These are phyloP conservation scores for Montipora cactus DNA, from an alignment of 64 coral and sea anemone genomes.

Conservation along the genomic window DNA sequence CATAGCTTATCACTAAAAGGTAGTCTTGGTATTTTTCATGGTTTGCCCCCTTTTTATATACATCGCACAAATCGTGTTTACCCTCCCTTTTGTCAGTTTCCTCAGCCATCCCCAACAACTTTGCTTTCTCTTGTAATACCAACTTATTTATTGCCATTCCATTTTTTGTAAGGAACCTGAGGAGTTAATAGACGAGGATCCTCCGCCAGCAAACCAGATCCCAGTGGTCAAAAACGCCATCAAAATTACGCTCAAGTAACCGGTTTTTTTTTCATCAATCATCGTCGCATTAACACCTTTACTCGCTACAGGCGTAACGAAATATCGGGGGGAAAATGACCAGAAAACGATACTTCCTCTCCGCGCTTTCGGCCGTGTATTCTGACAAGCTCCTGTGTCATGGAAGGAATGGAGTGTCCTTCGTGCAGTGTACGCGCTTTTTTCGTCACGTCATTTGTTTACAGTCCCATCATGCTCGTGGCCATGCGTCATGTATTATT, in stretches of 20 bases:
- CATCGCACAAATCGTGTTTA: too few relatives aligned
- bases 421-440: background rate
- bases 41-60: too few relatives aligned
- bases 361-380: background rate
- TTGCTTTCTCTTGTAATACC: background rate
- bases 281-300: too few relatives aligned
- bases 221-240: slow-evolving; percentile 53
- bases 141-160: background rate
- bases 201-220: slow-evolving; percentile 36
- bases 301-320: too few relatives aligned
- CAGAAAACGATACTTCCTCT: background rate
- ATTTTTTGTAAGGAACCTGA: slow-evolving; percentile 45
- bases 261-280: too few relatives aligned
- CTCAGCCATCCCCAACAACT: too few relatives aligned
- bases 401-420: background rate
- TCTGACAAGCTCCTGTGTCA: background rate
- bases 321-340: too few relatives aligned
- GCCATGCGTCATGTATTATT: slow-evolving; percentile 22
- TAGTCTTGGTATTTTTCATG: too few relatives aligned
- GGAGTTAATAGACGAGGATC: slow-evolving; percentile 29
- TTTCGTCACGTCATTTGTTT: background rate
- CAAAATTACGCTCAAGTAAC: slow-evolving; percentile 44
- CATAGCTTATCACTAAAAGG: too few relatives aligned
- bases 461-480: background rate
- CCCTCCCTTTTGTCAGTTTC: too few relatives aligned